These are phyloP conservation scores for Talpa occidentalis DNA, from an alignment of 2,113 vertebrate genomes.

Conservation along the genomic window DNA sequence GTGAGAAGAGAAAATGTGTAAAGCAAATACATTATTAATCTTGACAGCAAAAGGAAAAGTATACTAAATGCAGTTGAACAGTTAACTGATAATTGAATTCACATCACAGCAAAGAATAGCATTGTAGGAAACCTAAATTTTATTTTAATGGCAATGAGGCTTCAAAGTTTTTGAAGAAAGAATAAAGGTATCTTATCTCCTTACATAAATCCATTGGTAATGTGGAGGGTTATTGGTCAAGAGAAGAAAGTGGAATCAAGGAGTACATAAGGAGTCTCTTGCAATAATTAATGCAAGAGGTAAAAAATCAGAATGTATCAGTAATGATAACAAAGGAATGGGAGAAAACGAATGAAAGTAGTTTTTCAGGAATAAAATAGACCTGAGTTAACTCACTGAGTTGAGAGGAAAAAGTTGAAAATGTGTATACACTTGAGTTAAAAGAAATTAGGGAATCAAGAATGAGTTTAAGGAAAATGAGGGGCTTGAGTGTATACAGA, in stretches of 20 bases:
- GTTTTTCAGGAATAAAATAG: neutral
- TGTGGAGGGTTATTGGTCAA: neutral
- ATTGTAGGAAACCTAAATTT: constrained; percentile 43
- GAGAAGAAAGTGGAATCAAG: neutral
- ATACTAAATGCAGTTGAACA: constrained; percentile 12
- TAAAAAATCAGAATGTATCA: neutral
- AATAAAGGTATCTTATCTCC: neutral
- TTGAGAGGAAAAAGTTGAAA: neutral
- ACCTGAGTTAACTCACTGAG: neutral
- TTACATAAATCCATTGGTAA: neutral
- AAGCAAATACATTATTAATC: neutral
- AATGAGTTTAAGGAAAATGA: neutral
- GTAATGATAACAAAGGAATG: neutral
- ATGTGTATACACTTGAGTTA: neutral
- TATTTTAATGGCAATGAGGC: neutral
- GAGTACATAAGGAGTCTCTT: neutral
- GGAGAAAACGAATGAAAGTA: neutral
- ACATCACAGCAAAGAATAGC: constrained; percentile 30
- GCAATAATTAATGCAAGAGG: neutral
- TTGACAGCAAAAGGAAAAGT: constrained; percentile 47
- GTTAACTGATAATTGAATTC: neutral
- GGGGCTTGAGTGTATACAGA: neutral
- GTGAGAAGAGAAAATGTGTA: neutral
- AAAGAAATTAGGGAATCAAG: neutral
- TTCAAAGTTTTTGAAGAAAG: constrained; percentile 22